Evolutionary conservation across 2,888 invertebrate species (phyloP), one percentile per base, ranked within the genome.

Genomic region (Microplitis manilae): DNA sequence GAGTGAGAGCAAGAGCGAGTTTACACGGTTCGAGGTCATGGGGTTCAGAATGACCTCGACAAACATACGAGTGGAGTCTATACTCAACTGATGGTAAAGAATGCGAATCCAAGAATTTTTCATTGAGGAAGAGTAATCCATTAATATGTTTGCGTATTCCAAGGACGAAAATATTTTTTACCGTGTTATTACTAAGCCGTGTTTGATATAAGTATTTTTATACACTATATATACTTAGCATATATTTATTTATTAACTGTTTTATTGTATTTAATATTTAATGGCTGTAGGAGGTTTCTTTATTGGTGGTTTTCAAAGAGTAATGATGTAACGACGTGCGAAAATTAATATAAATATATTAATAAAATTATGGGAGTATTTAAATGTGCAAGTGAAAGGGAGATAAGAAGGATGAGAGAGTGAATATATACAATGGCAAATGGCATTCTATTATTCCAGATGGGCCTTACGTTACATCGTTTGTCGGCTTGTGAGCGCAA

Each of bases 391-490:
- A 67, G 76, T 75, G 79, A 78, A 67, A 76, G 78, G 77, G 76
- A 77, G 67, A 60, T 61, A 77, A 30, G 30, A 30, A 77, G 77
- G 77, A 77, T 60, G 70, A 73, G 75, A 79, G 73, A 80, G 76
- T 73, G 80, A 80, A 79, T 80, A 80, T 80, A 80, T 83, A 88
- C 88, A 88, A 88, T 88, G 85, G 86, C 86, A 88, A 88, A 88
- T 87, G 87, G 88, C 87, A 88, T 88, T 88, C 88, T 87, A 88
- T 88, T 88, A 88, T 88, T 87, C 87, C 86, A 88, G 87, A 87
- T 88, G 86, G 86, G 84, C 81, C 83, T 50, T 50, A 50, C 50
- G 50, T 13, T 73, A 69, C 73, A 75, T 75, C 78, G 78, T 72
- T 62, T 74, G 68, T 74, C 61, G 61, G 67, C 67, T 64, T 61